Evolutionary conservation across 2,113 vertebrate genomes (phyloP).

Genomic region (Microtus oregoni): DNA sequence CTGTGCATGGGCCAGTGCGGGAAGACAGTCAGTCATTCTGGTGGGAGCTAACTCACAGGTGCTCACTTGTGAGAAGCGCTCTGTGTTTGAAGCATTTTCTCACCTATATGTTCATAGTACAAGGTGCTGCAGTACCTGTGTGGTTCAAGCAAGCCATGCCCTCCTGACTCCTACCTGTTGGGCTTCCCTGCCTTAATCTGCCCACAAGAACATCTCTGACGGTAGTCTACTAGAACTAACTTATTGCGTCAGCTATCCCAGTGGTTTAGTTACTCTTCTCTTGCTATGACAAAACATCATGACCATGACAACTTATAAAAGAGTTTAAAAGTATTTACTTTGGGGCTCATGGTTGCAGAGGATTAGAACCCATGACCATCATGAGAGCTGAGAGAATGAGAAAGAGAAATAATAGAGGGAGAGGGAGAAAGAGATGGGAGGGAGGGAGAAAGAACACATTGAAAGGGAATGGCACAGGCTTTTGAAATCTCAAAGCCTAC

Average conservation of each 20-base stretch:
- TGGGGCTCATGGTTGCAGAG: neutral
- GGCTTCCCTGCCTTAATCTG: neutral
- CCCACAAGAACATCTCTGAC: neutral
- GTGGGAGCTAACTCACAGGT: no score
- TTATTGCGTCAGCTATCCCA: neutral
- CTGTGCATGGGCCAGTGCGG: neutral
- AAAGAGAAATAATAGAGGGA: neutral
- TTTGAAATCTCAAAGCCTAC: neutral
- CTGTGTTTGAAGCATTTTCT: neutral
- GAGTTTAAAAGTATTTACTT: neutral
- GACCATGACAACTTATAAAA: neutral
- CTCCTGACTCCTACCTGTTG: neutral
- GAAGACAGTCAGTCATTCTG: neutral
- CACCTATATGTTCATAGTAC: neutral
- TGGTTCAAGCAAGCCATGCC: neutral
- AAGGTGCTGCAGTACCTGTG: no score
- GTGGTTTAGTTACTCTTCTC: neutral
- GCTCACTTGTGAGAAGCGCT: neutral
- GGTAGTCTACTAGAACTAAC: neutral
- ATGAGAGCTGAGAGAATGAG: neutral
- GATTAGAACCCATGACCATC: neutral
- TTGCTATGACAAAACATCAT: neutral
- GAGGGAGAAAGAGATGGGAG: neutral
- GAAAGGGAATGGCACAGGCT: neutral
- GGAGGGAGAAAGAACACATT: neutral